A percentile compares a stretch with the other conserved stretches of the same genome.
These are phyloP conservation scores for Idaea biselata DNA, from an alignment of 2,888 invertebrate genomes.

Conservation along the genomic window DNA sequence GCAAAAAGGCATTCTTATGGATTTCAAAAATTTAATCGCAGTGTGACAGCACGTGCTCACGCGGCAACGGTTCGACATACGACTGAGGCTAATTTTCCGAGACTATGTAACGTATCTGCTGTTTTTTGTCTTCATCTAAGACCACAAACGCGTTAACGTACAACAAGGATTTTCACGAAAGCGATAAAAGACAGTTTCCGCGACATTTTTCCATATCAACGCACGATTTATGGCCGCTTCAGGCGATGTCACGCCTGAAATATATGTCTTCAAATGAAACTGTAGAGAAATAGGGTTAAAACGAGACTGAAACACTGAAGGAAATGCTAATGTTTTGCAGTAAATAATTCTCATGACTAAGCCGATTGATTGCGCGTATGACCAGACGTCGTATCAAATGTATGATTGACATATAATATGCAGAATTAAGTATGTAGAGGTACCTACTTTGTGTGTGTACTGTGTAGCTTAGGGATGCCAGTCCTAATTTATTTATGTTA, in stretches of 20 bases:
- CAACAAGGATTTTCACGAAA: constrained; percentile 42
- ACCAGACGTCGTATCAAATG: not conserved
- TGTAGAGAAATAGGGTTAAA: constrained; percentile 48
- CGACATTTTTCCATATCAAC: constrained; percentile 61
- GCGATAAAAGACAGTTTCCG: constrained; percentile 57
- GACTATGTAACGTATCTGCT: no score
- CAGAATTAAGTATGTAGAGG: not conserved
- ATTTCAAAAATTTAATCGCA: no score
- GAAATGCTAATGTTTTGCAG: constrained; percentile 17
- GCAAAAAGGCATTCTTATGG: no score
- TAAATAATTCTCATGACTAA: not conserved
- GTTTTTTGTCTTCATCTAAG: no score
- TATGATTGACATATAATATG: not conserved
- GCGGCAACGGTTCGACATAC: no score
- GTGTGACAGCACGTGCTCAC: no score
- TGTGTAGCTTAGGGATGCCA: not conserved
- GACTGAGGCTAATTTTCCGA: no score
- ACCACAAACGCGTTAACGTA: constrained; percentile 40
- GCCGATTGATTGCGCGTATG: not conserved
- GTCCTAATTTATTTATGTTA: not conserved
- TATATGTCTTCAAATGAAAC: constrained; percentile 54
- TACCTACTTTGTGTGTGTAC: not conserved
- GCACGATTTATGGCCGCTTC: constrained; percentile 59
- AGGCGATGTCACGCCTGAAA: constrained; percentile 59
- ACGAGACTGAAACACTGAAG: constrained; percentile 41